phyloP scores from a whole-genome alignment of 2,113 vertebrate species.

The Pteruthius melanotis region DNA sequence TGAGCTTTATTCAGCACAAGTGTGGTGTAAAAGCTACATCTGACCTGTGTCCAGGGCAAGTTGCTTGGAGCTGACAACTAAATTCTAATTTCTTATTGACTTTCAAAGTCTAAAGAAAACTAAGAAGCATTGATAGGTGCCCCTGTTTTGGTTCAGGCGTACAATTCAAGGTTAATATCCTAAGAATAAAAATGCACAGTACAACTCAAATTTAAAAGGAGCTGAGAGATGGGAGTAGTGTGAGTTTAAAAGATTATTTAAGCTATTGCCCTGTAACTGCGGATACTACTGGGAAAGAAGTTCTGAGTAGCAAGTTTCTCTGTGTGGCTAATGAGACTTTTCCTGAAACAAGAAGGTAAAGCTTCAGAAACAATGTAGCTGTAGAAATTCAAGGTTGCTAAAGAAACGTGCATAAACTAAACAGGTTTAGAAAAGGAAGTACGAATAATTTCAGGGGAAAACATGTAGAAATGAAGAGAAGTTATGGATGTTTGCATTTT shows the following conservation, averaged over 20 bases:
- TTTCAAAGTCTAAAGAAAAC: neutral
- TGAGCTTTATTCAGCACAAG: neutral
- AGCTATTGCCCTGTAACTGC: neutral
- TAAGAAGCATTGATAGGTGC: neutral
- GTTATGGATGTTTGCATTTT: neutral
- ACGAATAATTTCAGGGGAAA: neutral
- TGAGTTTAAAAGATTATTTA: neutral
- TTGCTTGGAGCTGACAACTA: neutral
- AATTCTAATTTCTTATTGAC: neutral
- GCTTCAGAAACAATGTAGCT: neutral
- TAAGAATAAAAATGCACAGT: neutral
- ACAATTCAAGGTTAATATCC: neutral
- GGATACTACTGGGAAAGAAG: neutral
- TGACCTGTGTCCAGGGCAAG: neutral
- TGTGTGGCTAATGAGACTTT: neutral
- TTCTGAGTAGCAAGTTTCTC: neutral
- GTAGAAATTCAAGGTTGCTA: neutral
- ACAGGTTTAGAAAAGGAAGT: neutral
- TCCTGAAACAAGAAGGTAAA: neutral
- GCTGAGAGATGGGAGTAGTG: neutral
- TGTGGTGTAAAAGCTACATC: rapidly evolving
- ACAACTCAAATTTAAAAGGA: neutral
- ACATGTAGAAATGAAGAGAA: neutral
- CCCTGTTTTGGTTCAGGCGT: neutral
- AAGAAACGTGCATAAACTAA: neutral